These are phyloP conservation scores for Calycopis cecrops DNA, from an alignment of 1,140 invertebrate species.

Conservation along the genomic window DNA sequence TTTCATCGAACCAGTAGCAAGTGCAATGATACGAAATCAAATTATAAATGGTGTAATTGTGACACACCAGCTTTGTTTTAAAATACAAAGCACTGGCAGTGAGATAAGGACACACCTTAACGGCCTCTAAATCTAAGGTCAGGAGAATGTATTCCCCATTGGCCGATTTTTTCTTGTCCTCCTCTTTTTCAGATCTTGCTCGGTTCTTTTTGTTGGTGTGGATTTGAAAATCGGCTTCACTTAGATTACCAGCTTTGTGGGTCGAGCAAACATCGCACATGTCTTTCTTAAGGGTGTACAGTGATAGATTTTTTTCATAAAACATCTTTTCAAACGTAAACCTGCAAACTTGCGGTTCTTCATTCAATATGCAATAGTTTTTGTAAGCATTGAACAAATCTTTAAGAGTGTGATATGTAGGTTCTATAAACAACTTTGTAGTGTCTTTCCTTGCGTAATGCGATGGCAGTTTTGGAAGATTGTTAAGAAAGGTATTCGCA, in stretches of 20 bases:
- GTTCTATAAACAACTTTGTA: conserved; percentile 6
- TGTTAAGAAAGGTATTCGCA: background rate
- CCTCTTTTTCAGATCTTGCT: too few species aligned
- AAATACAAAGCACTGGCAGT: too few species aligned
- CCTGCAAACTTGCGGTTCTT: conserved; percentile 9
- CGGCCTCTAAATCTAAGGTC: too few species aligned
- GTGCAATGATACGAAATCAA: too few species aligned
- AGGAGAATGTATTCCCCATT: too few species aligned
- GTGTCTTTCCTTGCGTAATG: conserved; percentile 13
- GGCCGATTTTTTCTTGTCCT: too few species aligned
- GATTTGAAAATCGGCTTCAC: too few species aligned
- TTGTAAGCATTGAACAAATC: conserved; percentile 12
- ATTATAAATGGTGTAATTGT: too few species aligned
- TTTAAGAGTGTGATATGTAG: background rate
- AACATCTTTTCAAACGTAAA: conserved; percentile 23
- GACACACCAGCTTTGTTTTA: too few species aligned
- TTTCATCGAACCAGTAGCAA: too few species aligned
- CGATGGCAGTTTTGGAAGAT: conserved; percentile 11
- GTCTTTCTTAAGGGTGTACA: conserved; percentile 30
- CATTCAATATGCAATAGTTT: conserved; percentile 17
- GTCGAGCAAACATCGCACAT: conserved; percentile 20
- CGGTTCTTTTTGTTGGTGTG: too few species aligned
- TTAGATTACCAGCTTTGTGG: conserved; percentile 2
- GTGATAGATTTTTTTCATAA: conserved; percentile 21
- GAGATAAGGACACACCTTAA: too few species aligned